These are phyloP conservation scores for Agrochola lychnidis DNA, from an alignment of 2,888 invertebrate species.

Conservation along the genomic window DNA sequence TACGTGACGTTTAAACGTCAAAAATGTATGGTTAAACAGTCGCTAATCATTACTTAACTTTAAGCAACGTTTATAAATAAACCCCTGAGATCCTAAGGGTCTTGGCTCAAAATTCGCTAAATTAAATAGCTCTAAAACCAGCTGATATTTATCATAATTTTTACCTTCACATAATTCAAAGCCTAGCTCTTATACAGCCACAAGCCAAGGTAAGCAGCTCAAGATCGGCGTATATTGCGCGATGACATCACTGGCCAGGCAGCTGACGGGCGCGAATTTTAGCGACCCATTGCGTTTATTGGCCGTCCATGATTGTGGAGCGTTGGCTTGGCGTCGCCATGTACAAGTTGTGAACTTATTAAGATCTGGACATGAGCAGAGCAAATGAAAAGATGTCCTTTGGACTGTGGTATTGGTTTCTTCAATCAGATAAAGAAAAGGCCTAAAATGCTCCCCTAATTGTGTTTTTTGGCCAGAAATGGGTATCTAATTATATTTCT, in stretches of 20 bases:
- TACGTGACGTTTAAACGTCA: too few relatives aligned
- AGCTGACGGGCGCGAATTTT: constrained; percentile 73
- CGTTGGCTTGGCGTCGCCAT: constrained; percentile 41
- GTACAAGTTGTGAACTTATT: constrained; percentile 39
- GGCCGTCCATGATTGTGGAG: constrained; percentile 52
- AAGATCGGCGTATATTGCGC: constrained; percentile 49
- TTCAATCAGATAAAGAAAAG: not conserved
- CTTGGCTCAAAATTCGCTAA: not conserved
- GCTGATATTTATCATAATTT: constrained; percentile 10
- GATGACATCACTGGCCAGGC: constrained; percentile 76
- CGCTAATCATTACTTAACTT: too few relatives aligned
- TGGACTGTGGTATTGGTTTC: constrained; percentile 3
- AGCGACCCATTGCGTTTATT: constrained; percentile 66
- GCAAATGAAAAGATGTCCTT: constrained; percentile 19
- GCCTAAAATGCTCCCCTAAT: not conserved
- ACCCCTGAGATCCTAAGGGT: not conserved
- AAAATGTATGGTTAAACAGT: too few relatives aligned
- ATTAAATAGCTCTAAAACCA: not conserved
- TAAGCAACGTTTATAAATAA: too few relatives aligned
- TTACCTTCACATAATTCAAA: constrained; percentile 33
- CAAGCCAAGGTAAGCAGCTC: constrained; percentile 63
- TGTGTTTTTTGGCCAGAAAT: not conserved
- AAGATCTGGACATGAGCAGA: constrained; percentile 5
- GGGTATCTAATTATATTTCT: not conserved
- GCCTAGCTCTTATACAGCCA: constrained; percentile 30